phyloP scores from a whole-genome alignment of 2,113 vertebrate species.

The Petroica traversi region DNA sequence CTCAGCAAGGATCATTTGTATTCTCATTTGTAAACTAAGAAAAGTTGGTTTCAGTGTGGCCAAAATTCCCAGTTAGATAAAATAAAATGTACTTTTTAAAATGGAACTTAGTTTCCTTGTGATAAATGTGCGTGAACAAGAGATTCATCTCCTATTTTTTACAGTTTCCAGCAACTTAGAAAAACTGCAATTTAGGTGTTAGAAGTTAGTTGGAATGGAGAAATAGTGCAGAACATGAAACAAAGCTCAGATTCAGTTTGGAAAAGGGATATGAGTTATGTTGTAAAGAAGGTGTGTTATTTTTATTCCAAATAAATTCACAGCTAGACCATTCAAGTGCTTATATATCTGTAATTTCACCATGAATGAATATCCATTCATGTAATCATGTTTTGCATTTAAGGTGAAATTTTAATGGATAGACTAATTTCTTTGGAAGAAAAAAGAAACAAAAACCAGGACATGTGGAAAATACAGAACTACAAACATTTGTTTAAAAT shows the following conservation, averaged over 20 bases:
- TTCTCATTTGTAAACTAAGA: not conserved
- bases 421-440: not conserved
- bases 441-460: not conserved
- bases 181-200: not conserved
- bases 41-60: not conserved
- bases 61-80: not conserved
- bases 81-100: not conserved
- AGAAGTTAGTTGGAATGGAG: not conserved
- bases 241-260: not conserved
- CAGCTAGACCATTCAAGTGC: not conserved
- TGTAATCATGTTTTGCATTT: not conserved
- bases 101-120: not conserved
- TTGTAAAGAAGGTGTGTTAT: not conserved
- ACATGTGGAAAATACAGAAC: not conserved
- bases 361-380: not conserved
- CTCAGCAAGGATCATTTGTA: not conserved
- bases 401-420: not conserved
- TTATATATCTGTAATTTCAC: not conserved
- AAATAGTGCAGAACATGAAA: not conserved
- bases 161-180: not conserved
- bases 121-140: fast-evolving
- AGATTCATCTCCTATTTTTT: not conserved
- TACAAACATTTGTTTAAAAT: too few species aligned
- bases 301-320: not conserved
- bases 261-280: not conserved